phyloP scores from a whole-genome alignment of 2,797 vertebrate species.

The Anguilla pacifica region DNA sequence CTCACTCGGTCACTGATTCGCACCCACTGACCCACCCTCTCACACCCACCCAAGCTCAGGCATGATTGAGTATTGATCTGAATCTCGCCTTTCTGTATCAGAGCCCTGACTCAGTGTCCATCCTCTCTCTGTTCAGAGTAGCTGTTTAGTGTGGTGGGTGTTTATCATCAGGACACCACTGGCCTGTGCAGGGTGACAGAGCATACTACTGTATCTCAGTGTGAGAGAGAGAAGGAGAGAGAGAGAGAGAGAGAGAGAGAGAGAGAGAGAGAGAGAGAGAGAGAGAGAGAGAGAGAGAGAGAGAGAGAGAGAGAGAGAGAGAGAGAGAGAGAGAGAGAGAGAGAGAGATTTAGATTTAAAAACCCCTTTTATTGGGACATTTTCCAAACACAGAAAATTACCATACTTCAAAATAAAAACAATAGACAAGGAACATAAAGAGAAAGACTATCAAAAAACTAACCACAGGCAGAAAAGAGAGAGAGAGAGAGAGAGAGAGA shows the following conservation, averaged over 20 bases:
- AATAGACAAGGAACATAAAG: too few relatives aligned
- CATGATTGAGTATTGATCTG: background rate
- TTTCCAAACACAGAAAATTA: too few relatives aligned
- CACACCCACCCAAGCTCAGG: conserved; percentile 22
- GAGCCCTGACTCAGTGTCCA: background rate
- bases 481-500: background rate
- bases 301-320: background rate
- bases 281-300: too few relatives aligned
- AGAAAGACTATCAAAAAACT: too few relatives aligned
- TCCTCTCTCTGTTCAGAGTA: background rate
- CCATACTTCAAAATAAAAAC: too few relatives aligned
- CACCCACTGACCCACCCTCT: conserved; percentile 8
- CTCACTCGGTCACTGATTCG: too few relatives aligned
- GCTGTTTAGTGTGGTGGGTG: background rate
- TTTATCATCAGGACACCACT: background rate
- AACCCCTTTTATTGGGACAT: too few relatives aligned
- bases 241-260: too few relatives aligned
- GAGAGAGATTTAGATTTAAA: too few relatives aligned
- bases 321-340: background rate
- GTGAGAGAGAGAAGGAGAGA: too few relatives aligned
- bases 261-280: too few relatives aligned
- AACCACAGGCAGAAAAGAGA: too few relatives aligned
- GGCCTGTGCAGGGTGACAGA: background rate
- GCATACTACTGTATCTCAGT: background rate
- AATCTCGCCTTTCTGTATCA: background rate